Base-by-base conservation (phyloP, 2,113 vertebrate species). In the Eidolon helvum region DNA sequence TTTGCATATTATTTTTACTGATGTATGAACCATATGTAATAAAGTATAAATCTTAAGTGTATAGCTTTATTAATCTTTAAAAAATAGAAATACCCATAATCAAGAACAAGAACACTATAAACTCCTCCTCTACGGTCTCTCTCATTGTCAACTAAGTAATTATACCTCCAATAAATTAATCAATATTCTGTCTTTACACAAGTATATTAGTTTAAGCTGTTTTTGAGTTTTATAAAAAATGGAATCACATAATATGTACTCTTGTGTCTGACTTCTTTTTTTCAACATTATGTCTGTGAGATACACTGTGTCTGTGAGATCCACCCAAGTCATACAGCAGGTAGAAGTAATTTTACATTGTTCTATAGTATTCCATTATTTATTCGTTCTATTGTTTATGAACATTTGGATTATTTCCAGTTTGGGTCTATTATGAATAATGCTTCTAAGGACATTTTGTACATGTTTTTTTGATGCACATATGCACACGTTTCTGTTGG, bases 161-260 rank as follows among this genome's bases (percentile, higher is more conserved):
- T 59, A 55, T 24, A 71, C 15, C 8, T 6, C 15, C 22, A 50
- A 40, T 38, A 77, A 87, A 82, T 26, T 75, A 87, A 28, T 43
- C 10, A 72, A 0, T 24, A 21, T 33, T 86, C 30, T 82, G 24
- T 55, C 16, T 78, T 92, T 35, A 35, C 48, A 63, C 21, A 57
- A 83, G 19, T 50, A 95, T 59, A 87, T 78, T 72, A 61, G 26
- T 57, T 78, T 79, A 77, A 59, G 18, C 15, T n/a, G 22, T 19
- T 77, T 90, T 94, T 77, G 8, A 50, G 57, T 86, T 96, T 93
- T 71, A 66, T 53, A 53, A 55, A 95, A 95, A 68, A 74, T 19
- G 24, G 33, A 38, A 78, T 90, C 28, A 16, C 28, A 16, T 59
- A 33, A 91, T 7, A 59, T 59, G 3, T 28, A 57, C 14, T 35